phyloP scores from a whole-genome alignment of 2,113 vertebrate species.

The Acanthochromis polyacanthus region DNA sequence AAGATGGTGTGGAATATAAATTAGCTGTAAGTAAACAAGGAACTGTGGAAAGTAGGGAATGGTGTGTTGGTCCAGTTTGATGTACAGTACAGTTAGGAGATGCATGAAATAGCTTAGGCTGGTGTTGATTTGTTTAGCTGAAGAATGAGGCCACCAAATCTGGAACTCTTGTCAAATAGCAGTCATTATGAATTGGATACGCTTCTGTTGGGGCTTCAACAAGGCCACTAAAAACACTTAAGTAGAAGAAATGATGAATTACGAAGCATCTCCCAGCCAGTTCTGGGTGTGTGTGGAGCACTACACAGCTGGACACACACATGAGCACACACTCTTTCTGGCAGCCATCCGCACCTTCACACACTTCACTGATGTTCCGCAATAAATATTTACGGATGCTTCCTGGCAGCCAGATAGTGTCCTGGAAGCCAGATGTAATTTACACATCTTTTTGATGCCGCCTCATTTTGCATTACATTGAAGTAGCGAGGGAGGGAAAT shows the following conservation, averaged over 20 bases:
- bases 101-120: conserved; percentile 16
- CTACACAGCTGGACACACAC: conserved; percentile 72
- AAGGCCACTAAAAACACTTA: conserved; percentile 60
- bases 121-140: conserved; percentile 39
- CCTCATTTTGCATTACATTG: conserved; percentile 77
- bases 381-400: conserved; percentile 82
- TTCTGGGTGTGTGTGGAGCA: conserved; percentile 41
- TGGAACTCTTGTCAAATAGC: conserved; percentile 48
- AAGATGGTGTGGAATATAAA: background rate
- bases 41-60: background rate
- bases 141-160: conserved; percentile 45
- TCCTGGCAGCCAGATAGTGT: conserved; percentile 76
- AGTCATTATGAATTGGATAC: conserved; percentile 60
- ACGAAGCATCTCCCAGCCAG: conserved; percentile 54
- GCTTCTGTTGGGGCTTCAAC: conserved; percentile 51
- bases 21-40: background rate
- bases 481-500: conserved; percentile 60
- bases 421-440: conserved; percentile 79
- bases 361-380: conserved; percentile 78
- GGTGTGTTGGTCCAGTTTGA: background rate
- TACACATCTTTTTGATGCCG: conserved; percentile 78
- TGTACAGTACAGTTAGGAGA: conserved; percentile 1
- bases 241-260: conserved; percentile 68
- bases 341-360: conserved; percentile 72
- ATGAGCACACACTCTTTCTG: conserved; percentile 59